Evolutionary conservation across 53 echinoderm and acorn worm genomes (phyloP), one percentile per base, ranked within the genome.

Genomic region (Astropecten irregularis): DNA sequence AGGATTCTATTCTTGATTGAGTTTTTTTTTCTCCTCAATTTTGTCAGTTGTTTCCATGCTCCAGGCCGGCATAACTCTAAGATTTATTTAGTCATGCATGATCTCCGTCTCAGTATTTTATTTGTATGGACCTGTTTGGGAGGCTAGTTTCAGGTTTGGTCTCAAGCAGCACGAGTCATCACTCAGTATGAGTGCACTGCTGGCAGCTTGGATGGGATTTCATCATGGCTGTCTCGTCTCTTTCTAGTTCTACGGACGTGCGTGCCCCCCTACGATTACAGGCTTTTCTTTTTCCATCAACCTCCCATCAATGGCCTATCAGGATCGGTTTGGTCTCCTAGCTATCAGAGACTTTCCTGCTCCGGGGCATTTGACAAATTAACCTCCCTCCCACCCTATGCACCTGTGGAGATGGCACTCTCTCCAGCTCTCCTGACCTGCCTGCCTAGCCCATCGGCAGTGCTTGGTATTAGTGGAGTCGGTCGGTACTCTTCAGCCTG

Each of bases 301-400:
- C 53, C 20, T 77, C 57, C 39, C 40, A 60, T 58, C 26, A 6
- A 58, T 32, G 36, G 36, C 30, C 65, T 44, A 49, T 37, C 83
- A 68, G 11, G 33, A 68, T 66, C 40, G 6, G 83, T 52, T 47
- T 46, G 55, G 35, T 34, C 60, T 28, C 21, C 61, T 9, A 22
- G 35, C 46, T 22, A 9, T 42, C 38, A 27, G 4, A 35, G 35
- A 25, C 42, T 50, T 68, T 51, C 52, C 52, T 25, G 23, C 83
- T 68, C 50, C 26, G 18, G 40, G 52, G 52, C 37, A 66, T 68
- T 83, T n/a, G 52, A 50, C 83, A 83, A 68, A 83, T 66, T 83
- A 68, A 67, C 83, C 83, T 66, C 51, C 51, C n/a, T n/a, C n/a
- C 50, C 83, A 36, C 68, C 50, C 67, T 37, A 20, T 83, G 67